Percentiles rank a stretch among this genome's conserved stretches.
Evolutionary conservation across 2,888 invertebrate species (phyloP).

Genomic region (Molanna angustata): DNA sequence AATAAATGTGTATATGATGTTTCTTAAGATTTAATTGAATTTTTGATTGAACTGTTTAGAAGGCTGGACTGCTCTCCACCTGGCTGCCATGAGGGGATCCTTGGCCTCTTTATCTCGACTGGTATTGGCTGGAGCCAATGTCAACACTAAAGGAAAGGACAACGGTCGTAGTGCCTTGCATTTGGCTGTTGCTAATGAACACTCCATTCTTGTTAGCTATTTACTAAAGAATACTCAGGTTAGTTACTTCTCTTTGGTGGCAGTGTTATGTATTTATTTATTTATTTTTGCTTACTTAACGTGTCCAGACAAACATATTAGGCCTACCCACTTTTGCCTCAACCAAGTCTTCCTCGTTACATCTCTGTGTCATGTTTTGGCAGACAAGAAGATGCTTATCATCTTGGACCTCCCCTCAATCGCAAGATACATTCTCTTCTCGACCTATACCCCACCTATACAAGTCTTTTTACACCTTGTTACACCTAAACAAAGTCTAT

Average conservation of each 20-base stretch:
- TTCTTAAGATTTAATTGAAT: background rate
- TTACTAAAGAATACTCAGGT: slow-evolving; percentile 19
- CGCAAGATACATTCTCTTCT: no score
- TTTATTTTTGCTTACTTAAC: no score
- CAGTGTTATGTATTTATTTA: no score
- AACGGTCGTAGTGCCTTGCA: slow-evolving; percentile 24
- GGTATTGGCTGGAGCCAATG: slow-evolving; percentile 19
- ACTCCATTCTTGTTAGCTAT: slow-evolving; percentile 13
- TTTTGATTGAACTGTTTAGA: slow-evolving; percentile 15
- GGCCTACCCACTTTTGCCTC: no score
- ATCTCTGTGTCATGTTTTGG: no score
- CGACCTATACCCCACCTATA: no score
- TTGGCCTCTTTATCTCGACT: slow-evolving; percentile 12
- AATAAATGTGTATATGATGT: background rate
- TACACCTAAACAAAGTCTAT: no score
- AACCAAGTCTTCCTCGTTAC: no score
- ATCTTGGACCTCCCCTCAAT: no score
- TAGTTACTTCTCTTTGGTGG: slow-evolving; percentile 7
- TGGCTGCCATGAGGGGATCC: slow-evolving; percentile 19
- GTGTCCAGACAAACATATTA: no score
- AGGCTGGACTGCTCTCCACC: slow-evolving; percentile 24
- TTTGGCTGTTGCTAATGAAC: slow-evolving; percentile 17
- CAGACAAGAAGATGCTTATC: no score
- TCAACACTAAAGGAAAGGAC: slow-evolving; percentile 9
- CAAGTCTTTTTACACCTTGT: no score